Base-by-base conservation (phyloP, 2,797 vertebrate species). In the Agapornis canus region DNA sequence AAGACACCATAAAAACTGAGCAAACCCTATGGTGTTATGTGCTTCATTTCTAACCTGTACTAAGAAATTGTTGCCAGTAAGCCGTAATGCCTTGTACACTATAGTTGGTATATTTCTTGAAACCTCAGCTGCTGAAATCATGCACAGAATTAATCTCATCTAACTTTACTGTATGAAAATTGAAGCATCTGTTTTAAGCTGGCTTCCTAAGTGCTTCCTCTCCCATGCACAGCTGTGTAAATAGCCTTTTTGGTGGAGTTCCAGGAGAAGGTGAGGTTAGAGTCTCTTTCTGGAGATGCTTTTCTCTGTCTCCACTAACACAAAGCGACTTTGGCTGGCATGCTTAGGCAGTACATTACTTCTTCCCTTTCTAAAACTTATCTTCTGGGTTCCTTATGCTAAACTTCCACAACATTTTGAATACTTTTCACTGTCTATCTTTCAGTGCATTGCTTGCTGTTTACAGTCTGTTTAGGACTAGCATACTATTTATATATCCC, bases 21-120 rank as follows among this genome's bases (percentile, higher is more conserved):
- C 1, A 4, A 75, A 60, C 2, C 6, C 14, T 40, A 2, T 21
- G 21, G 19, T 39, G 3, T 13, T 54, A 1, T 21, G 47, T 16
- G 66, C 29, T 35, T 54, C 19, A 12, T 10, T 56, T 81, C 42
- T 68, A 52, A 48, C 11, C 7, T 19, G 22, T 26, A 21, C 13
- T 21, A 47, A 6, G 21, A 60, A 71, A 18, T 6, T 45, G 21
- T 43, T 86, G 25, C 47, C 63, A 82, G 1, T 37, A 61, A 64
- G 16, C 14, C 75, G 11, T 13, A 15, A 43, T 64, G 10, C 10
- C 18, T 51, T 32, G 11, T 47, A 40, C 3, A 2, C 51, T 75
- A 0, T 32, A 43, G 22, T 63, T 60, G 5, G 45, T 1, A 0
- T 40, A 32, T 60, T 71, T 81, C 26, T 48, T 83, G 83, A 76